These are phyloP conservation scores for Threskiornis aethiopicus DNA, from an alignment of 2,797 vertebrate genomes.

Conservation along the genomic window DNA sequence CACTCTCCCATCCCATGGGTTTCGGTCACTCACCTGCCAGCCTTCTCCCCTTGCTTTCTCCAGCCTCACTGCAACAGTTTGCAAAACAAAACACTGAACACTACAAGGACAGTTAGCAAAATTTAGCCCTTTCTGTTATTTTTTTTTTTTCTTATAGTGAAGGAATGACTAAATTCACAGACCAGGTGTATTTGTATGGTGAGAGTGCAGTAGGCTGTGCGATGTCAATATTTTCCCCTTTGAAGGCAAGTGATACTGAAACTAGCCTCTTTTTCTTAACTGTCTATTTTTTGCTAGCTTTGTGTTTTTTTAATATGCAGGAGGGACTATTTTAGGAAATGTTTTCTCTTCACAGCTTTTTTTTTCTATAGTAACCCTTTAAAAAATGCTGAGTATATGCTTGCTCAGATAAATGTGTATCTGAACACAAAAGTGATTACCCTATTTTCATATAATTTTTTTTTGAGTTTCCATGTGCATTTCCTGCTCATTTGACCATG, in stretches of 20 bases:
- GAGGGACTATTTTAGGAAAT: conserved; percentile 32
- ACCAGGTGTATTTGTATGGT: not conserved
- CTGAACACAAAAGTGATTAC: conserved; percentile 70
- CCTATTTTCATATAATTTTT: conserved; percentile 76
- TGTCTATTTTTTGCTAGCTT: not conserved
- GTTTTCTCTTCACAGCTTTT: conserved; percentile 25
- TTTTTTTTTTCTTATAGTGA: not conserved
- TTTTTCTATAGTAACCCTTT: not conserved
- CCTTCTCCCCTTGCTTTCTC: not conserved
- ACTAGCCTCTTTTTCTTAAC: not conserved
- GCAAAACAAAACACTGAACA: not conserved
- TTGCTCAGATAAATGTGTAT: conserved; percentile 57
- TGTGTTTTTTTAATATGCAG: not conserved
- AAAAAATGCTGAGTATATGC: conserved; percentile 46
- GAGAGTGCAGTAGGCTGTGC: not conserved
- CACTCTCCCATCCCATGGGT: not conserved
- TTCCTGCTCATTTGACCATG: conserved; percentile 77
- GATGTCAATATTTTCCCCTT: not conserved
- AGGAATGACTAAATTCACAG: not conserved
- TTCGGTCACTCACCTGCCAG: not conserved
- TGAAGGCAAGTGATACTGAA: not conserved
- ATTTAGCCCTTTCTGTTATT: not conserved
- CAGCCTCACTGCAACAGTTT: not conserved
- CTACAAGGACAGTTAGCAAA: not conserved
- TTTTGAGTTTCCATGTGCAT: conserved; percentile 65